A percentile compares a stretch with the other conserved stretches of the same genome.
Conservation (phyloP, 2,888 invertebrate genomes). For the Melanophora roralis region DNA sequence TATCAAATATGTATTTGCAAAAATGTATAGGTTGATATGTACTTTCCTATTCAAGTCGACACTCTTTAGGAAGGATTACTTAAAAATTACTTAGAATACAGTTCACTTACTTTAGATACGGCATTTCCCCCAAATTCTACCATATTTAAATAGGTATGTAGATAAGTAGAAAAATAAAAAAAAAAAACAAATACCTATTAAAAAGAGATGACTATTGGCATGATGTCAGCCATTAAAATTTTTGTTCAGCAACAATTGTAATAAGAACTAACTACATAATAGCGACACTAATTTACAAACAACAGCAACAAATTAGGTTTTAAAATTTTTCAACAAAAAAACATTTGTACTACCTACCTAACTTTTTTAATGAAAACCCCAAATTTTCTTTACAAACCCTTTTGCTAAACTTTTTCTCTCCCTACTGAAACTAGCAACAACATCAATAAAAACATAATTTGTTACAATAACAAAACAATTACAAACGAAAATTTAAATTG, state of each 20-base stretch:
- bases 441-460: not conserved
- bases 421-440: constrained; percentile 8
- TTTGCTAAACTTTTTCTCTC: constrained; percentile 11
- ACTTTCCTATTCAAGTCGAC: too few relatives aligned
- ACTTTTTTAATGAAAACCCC: constrained; percentile 3
- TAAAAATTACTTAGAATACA: too few relatives aligned
- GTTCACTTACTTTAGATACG: too few relatives aligned
- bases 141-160: not conserved
- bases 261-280: constrained; percentile 34
- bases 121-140: too few relatives aligned
- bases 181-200: not conserved
- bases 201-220: constrained; percentile 58
- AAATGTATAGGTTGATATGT: too few relatives aligned
- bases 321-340: not conserved
- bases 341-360: too few relatives aligned
- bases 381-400: constrained; percentile 1
- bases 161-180: not conserved
- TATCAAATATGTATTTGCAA: too few relatives aligned
- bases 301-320: constrained; percentile 17
- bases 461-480: not conserved
- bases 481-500: constrained; percentile 9
- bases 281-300: constrained; percentile 52
- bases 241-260: constrained; percentile 32
- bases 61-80: too few relatives aligned
- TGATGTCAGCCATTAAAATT: constrained; percentile 50